A percentile compares a stretch with the other conserved stretches of the same genome.
Evolutionary conservation across 53 echinoderm and acorn worm genomes (phyloP).

Genomic region (Henricia sp.): DNA sequence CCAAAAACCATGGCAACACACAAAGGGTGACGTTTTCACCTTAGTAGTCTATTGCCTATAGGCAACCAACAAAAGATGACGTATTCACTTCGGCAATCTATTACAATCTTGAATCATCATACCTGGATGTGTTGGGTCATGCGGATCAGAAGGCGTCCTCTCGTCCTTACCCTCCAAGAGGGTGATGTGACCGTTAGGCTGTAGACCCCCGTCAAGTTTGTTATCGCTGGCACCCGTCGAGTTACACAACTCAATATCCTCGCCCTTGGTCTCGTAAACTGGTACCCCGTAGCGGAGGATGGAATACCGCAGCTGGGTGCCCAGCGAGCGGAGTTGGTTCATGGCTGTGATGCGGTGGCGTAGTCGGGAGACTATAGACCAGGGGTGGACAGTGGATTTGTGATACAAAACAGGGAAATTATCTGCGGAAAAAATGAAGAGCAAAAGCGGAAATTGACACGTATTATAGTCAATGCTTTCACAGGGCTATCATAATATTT

Average conservation of each 20-base stretch:
- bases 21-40: no score
- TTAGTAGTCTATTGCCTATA: no score
- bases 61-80: no score
- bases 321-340: constrained; percentile 69
- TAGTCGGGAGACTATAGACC: constrained; percentile 24
- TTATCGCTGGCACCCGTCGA: constrained; percentile 34
- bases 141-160: neutral
- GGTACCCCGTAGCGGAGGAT: constrained; percentile 66
- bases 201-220: constrained; percentile 2
- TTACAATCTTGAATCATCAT: no score
- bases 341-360: constrained; percentile 60
- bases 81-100: no score
- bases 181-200: constrained; percentile 59
- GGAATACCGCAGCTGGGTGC: constrained; percentile 44
- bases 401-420: no score
- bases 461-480: no score
- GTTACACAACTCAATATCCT: constrained; percentile 58
- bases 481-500: no score
- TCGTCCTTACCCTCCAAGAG: constrained; percentile 15
- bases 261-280: constrained; percentile 58
- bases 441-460: no score
- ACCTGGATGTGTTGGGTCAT: neutral
- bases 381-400: no score
- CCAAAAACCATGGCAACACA: no score
- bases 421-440: no score